These are phyloP conservation scores for Fopius arisanus DNA, from an alignment of 1,140 invertebrate species.

Conservation along the genomic window DNA sequence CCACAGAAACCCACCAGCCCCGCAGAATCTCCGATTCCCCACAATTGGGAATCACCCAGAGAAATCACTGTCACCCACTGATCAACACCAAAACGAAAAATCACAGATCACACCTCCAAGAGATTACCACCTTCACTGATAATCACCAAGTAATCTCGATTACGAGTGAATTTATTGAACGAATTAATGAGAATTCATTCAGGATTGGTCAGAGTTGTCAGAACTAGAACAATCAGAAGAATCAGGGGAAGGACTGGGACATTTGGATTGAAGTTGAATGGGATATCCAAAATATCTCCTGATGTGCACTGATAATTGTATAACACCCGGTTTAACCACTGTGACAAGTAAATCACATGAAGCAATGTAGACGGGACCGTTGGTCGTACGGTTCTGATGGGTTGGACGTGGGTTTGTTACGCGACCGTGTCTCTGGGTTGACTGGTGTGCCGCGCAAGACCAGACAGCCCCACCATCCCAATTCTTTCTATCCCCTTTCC, in stretches of 20 bases:
- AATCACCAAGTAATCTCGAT: no score
- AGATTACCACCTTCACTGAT: no score
- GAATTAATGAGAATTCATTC: no score
- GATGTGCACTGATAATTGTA: no score
- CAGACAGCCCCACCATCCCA: constrained; percentile 53
- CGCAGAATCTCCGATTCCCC: background rate
- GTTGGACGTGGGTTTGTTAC: constrained; percentile 40
- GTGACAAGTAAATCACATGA: background rate
- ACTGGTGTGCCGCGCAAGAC: constrained; percentile 63
- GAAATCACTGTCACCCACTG: background rate
- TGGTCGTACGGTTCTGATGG: constrained; percentile 28
- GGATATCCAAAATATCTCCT: no score
- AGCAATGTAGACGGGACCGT: background rate
- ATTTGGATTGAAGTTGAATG: no score
- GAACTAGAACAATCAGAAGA: no score
- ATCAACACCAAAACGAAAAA: background rate
- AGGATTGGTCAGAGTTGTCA: no score
- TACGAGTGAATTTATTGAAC: no score
- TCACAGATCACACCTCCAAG: constrained; percentile 1
- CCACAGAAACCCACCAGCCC: constrained; percentile 13
- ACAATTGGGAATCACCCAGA: no score
- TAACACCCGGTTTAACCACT: background rate
- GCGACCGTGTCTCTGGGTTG: constrained; percentile 62
- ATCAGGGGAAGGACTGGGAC: no score
- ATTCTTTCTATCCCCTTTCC: constrained; percentile 35